Evolutionary conservation across 1,140 invertebrate genomes (phyloP).

Genomic region (Riptortus pedestris): DNA sequence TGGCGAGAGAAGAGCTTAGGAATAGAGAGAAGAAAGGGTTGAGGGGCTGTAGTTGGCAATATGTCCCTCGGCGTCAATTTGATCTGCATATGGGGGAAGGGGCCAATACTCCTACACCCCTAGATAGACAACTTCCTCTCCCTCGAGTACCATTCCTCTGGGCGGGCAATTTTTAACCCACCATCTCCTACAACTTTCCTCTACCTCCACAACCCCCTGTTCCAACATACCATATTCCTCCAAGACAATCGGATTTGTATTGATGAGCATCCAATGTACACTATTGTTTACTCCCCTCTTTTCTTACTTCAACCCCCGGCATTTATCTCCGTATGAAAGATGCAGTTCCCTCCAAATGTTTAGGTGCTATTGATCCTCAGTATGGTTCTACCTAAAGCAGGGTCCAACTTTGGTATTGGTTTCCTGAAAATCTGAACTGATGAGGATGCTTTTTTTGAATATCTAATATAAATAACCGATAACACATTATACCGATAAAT

Average conservation of each 20-base stretch:
- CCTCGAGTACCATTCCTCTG: constrained; percentile 1
- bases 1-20: neutral
- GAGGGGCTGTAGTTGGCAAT: constrained; percentile 9
- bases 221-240: neutral
- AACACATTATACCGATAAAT: too few species aligned
- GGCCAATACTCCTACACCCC: constrained; percentile 1
- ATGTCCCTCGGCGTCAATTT: constrained; percentile 20
- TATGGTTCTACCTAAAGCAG: too few species aligned
- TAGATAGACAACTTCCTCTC: constrained; percentile 3
- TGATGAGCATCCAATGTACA: neutral
- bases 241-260: constrained; percentile 5
- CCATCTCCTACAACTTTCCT: constrained; percentile 4
- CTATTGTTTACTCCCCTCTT: too few species aligned
- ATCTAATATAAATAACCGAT: too few species aligned
- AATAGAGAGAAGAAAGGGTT: constrained; percentile 12
- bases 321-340: too few species aligned
- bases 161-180: neutral
- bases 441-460: too few species aligned
- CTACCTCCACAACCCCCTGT: neutral
- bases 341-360: too few species aligned
- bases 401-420: too few species aligned
- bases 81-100: constrained; percentile 14
- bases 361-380: too few species aligned
- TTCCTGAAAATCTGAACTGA: too few species aligned
- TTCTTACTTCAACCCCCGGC: too few species aligned